Base-by-base conservation (phyloP, 2,888 invertebrate genomes). In the Acrobasis repandana region DNA sequence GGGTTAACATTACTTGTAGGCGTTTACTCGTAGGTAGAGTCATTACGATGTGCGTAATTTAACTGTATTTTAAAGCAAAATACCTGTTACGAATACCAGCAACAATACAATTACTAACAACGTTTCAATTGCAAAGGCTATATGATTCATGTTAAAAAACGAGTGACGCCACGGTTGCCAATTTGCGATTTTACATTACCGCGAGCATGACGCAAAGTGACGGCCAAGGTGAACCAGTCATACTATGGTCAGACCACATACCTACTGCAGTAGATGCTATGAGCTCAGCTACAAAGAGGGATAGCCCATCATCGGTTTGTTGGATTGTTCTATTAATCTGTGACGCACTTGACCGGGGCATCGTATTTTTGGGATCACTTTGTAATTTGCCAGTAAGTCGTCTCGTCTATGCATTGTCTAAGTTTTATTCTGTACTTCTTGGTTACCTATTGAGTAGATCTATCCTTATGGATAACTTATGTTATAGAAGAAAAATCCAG, bases 181-280 rank as follows among this genome's bases (percentile, higher is more conserved):
- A 38, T 54, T 54, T 54, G 20, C 38, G 38, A 20, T 18, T 10
- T 14, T 18, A n/a, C n/a, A n/a, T n/a, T n/a, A 36, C 54, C 14
- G 18, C 38, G 18, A 11, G 54, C 54, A 33, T 54, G 54, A 54
- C 18, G 38, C 54, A 38, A 54, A 54, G 43, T 43, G 11, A 54
- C 54, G 6, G 38, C 38, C 54, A 54, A 54, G 54, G 54, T 38
- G 18, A 54, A 20, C 54, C 16, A 38, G 38, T 54, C 51, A 34
- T 34, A 51, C 18, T n/a, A 14, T 28, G 50, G 28, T 28, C 18
- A 11, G 1, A 28, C 20, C 28, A 28, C 28, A n/a, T 14, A 14
- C 20, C 20, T 28, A 6, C 6, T 6, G 20, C 10, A 20, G 2
- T 11, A 6, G n/a, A 43, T 43, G n/a, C 6, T n/a, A 14, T 43